Conservation (phyloP, 1,140 invertebrate genomes). For the Pantala flavescens region DNA sequence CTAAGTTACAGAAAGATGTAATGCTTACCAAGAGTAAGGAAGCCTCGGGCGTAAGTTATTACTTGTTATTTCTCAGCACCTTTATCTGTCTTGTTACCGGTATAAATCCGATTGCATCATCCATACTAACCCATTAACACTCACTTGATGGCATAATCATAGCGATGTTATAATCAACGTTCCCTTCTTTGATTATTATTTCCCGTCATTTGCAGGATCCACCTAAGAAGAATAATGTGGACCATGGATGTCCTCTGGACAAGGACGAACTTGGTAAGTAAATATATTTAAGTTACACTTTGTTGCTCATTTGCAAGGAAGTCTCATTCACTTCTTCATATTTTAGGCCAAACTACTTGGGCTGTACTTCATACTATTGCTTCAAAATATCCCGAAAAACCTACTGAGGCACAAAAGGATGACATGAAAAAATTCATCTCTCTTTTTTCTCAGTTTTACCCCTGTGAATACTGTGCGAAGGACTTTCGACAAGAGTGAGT, state of each 20-base stretch:
- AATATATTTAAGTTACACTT: neutral
- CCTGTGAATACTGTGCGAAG: constrained; percentile 83
- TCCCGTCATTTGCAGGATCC: neutral
- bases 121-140: no score
- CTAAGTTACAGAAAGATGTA: constrained; percentile 46
- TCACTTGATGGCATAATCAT: no score
- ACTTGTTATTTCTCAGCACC: no score
- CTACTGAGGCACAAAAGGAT: constrained; percentile 55
- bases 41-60: constrained; percentile 17
- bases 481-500: constrained; percentile 76
- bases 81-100: no score
- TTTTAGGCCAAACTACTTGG: constrained; percentile 69
- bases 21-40: constrained; percentile 32
- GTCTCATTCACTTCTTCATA: neutral
- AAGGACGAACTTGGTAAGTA: constrained; percentile 44
- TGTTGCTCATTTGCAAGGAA: neutral
- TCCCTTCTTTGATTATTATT: no score
- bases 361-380: constrained; percentile 93
- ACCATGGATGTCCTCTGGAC: constrained; percentile 61
- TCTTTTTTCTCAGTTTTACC: constrained; percentile 85
- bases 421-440: constrained; percentile 77
- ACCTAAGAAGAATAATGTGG: constrained; percentile 12
- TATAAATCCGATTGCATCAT: no score
- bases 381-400: constrained; percentile 85
- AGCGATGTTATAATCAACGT: no score